Evolutionary conservation across 2,888 invertebrate species (phyloP).

Genomic region (Cryptosula pallasiana): DNA sequence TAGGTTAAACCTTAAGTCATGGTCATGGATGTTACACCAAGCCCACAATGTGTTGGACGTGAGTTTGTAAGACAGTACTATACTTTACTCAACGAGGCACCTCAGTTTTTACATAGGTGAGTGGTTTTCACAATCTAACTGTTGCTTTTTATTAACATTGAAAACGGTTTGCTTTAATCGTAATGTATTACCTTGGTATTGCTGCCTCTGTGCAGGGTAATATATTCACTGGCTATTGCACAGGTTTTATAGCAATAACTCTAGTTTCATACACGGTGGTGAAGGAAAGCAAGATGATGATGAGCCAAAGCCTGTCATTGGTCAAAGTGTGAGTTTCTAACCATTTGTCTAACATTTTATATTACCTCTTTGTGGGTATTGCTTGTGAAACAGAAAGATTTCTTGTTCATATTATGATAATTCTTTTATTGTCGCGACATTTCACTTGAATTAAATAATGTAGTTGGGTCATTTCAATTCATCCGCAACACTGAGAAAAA

Average conservation of each 20-base stretch:
- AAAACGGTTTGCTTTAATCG: too few species aligned
- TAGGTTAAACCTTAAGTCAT: slow-evolving; percentile 58
- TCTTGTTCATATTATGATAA: too few species aligned
- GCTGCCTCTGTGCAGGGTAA: too few species aligned
- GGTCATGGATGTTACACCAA: slow-evolving; percentile 87
- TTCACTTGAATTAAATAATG: too few species aligned
- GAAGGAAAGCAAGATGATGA: slow-evolving; percentile 72
- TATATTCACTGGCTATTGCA: too few species aligned
- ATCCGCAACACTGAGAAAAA: too few species aligned
- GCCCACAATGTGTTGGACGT: slow-evolving; percentile 90
- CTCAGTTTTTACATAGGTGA: slow-evolving; percentile 85
- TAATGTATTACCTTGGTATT: too few species aligned
- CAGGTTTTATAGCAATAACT: slow-evolving; percentile 92
- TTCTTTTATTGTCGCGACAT: too few species aligned
- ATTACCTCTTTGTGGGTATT: too few species aligned
- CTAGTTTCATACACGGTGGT: slow-evolving; percentile 92
- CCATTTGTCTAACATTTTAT: neutral
- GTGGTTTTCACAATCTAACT: neutral
- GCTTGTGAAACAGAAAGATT: too few species aligned
- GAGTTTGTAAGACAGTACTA: slow-evolving; percentile 99
- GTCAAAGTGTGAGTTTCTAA: slow-evolving; percentile 47
- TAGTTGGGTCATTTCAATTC: too few species aligned
- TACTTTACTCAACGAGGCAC: slow-evolving; percentile 91
- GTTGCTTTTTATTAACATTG: too few species aligned
- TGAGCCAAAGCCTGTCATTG: slow-evolving; percentile 49